A percentile compares a stretch with the other conserved stretches of the same genome.
Evolutionary conservation across 2,797 vertebrate species (phyloP).

Genomic region (Notolabrus celidotus): DNA sequence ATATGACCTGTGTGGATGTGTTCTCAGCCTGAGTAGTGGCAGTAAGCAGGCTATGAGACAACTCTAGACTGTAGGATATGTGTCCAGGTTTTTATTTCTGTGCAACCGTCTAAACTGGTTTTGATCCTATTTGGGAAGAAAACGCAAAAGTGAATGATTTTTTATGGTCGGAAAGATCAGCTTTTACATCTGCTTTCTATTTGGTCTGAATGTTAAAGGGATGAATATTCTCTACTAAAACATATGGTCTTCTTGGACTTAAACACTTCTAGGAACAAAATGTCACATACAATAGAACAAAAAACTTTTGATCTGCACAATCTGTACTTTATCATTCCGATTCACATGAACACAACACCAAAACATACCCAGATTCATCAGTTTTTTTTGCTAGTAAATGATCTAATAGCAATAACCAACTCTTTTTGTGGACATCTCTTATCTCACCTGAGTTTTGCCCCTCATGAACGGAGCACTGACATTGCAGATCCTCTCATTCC

Average conservation of each 20-base stretch:
- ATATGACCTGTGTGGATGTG: conserved; percentile 16
- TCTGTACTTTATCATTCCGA: not conserved
- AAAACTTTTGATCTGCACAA: not conserved
- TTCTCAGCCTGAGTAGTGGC: conserved; percentile 1
- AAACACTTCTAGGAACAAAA: conserved; percentile 12
- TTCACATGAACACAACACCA: not conserved
- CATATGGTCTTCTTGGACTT: not conserved
- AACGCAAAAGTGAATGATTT: not conserved
- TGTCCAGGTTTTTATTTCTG: conserved; percentile 18
- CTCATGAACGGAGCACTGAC: conserved; percentile 96
- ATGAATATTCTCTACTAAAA: conserved; percentile 8
- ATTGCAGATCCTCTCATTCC: conserved; percentile 89
- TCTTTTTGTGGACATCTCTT: no score
- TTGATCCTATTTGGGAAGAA: conserved; percentile 9
- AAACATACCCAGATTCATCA: not conserved
- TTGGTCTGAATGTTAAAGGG: conserved; percentile 9
- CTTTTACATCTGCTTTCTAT: conserved; percentile 20
- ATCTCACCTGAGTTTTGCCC: conserved; percentile 89
- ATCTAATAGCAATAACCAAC: not conserved
- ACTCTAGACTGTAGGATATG: not conserved
- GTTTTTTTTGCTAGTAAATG: not conserved
- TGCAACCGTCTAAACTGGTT: conserved; percentile 1
- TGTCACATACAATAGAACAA: not conserved
- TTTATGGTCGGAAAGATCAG: conserved; percentile 10
- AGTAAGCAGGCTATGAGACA: not conserved